Conservation (phyloP, 2,797 vertebrate genomes). For the Notamacropus eugenii region DNA sequence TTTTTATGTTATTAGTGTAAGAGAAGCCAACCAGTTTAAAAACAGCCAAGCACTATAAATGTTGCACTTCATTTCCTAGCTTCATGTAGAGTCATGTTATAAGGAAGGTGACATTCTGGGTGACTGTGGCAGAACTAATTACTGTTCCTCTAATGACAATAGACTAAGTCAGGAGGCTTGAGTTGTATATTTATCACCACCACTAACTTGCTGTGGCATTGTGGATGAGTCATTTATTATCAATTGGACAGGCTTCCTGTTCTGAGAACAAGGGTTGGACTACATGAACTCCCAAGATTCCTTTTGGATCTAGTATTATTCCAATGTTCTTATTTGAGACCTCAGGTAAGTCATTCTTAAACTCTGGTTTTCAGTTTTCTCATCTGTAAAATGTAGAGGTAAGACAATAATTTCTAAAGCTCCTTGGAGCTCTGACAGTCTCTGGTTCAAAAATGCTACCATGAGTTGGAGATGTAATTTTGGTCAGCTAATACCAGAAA, state of each 20-base stretch:
- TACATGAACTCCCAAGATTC: not conserved
- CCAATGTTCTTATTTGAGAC: not conserved
- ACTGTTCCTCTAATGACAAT: not conserved
- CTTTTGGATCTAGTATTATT: not conserved
- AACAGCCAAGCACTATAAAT: not conserved
- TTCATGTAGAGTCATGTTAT: not conserved
- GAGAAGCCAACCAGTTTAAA: not conserved
- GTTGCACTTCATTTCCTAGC: not conserved
- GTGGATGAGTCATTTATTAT: too few relatives aligned
- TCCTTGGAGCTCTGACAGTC: not conserved
- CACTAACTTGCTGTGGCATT: not conserved
- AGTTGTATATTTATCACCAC: not conserved
- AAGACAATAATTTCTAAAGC: not conserved
- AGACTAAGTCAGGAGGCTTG: not conserved
- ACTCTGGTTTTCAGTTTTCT: not conserved
- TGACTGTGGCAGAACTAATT: not conserved
- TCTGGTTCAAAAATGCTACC: not conserved
- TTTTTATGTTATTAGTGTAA: too few relatives aligned
- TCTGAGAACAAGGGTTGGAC: not conserved
- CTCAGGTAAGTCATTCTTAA: not conserved
- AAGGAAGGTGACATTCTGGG: not conserved
- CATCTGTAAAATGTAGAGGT: not conserved
- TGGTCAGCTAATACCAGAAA: not conserved
- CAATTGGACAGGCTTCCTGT: not conserved
- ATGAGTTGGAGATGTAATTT: not conserved